Conservation (phyloP, 2,113 vertebrate genomes). For the Kryptolebias marmoratus region DNA sequence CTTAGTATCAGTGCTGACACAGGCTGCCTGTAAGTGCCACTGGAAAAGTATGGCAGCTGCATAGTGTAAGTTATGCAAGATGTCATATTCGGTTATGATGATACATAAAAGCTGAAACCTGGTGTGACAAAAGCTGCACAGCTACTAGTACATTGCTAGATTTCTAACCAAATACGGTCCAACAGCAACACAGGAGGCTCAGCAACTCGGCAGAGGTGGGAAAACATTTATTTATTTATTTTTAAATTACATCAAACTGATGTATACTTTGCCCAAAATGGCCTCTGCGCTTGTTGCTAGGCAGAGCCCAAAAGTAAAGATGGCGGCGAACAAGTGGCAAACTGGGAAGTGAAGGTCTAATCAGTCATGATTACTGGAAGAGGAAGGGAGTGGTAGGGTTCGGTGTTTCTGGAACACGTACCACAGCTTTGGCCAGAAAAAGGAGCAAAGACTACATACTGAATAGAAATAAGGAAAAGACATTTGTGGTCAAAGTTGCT, state of each 20-base stretch:
- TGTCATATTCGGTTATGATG: conserved; percentile 71
- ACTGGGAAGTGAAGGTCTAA: conserved; percentile 70
- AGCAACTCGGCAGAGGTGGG: conserved; percentile 21
- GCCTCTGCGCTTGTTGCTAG: conserved; percentile 79
- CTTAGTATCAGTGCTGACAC: conserved; percentile 52
- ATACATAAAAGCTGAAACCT: conserved; percentile 64
- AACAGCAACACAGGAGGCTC: conserved; percentile 36
- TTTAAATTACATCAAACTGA: conserved; percentile 43
- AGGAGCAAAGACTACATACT: neutral
- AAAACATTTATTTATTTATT: conserved; percentile 62
- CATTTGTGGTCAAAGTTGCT: conserved; percentile 12
- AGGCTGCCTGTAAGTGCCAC: conserved; percentile 31
- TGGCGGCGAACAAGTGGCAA: conserved; percentile 69
- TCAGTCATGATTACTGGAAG: conserved; percentile 66
- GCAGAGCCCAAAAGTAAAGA: conserved; percentile 74
- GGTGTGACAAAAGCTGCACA: conserved; percentile 63
- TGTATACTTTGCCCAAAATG: conserved; percentile 65
- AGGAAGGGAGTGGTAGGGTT: conserved; percentile 66
- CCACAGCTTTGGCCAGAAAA: conserved; percentile 37
- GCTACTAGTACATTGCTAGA: conserved; percentile 60
- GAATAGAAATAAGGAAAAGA: neutral
- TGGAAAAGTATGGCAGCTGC: conserved; percentile 41
- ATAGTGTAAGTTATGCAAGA: conserved; percentile 60
- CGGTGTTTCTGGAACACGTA: conserved; percentile 54
- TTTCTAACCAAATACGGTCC: conserved; percentile 49